Percentiles rank a stretch among this genome's conserved stretches.
These are phyloP conservation scores for Liopterus haemorrhoidalis DNA, from an alignment of 2,888 invertebrate genomes.

Conservation along the genomic window DNA sequence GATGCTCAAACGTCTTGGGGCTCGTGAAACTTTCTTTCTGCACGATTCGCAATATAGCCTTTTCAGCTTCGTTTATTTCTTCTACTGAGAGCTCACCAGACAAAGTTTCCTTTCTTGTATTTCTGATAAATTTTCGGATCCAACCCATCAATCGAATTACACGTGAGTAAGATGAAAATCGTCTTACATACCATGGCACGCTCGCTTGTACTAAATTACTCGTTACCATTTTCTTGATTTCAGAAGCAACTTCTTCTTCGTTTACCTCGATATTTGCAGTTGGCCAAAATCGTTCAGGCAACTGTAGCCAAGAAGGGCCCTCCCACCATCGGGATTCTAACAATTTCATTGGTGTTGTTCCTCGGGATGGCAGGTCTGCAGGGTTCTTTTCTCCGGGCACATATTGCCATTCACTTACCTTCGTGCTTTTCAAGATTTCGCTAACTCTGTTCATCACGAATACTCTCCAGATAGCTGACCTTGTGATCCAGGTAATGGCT, in stretches of 20 bases:
- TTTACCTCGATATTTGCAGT: background rate
- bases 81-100: no score
- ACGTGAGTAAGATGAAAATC: no score
- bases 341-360: no score
- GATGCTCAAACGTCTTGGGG: no score
- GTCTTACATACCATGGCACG: no score
- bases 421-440: constrained; percentile 33
- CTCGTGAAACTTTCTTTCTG: no score
- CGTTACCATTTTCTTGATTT: background rate
- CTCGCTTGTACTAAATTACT: no score
- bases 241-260: background rate
- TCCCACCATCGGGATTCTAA: background rate
- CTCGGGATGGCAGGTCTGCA: constrained; percentile 36
- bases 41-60: no score
- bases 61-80: no score
- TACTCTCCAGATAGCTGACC: constrained; percentile 27
- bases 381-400: constrained; percentile 35
- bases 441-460: constrained; percentile 29
- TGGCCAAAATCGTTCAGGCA: background rate
- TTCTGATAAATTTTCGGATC: no score
- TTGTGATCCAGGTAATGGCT: constrained; percentile 31
- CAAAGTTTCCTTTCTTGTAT: no score
- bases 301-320: background rate
- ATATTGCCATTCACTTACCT: constrained; percentile 29
- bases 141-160: no score